Evolutionary conservation across 2,888 invertebrate genomes (phyloP).

Genomic region (Zaprionus obscuricornis): DNA sequence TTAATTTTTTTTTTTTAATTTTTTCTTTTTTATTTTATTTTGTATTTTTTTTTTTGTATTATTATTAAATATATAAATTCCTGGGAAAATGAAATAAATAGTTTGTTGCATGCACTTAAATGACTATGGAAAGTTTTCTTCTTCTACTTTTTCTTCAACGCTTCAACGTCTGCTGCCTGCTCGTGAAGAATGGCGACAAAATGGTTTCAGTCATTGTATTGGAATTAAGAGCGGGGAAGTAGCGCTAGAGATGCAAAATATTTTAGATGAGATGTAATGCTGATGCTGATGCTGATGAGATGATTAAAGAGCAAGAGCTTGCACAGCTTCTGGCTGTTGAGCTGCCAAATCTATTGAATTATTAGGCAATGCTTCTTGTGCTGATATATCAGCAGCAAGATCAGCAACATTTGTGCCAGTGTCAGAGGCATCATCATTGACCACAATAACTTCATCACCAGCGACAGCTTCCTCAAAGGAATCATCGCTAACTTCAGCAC

Average conservation of each 20-base stretch:
- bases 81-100: conserved; percentile 76
- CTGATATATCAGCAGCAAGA: conserved; percentile 57
- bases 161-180: neutral
- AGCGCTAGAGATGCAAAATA: conserved; percentile 24
- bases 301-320: conserved; percentile 42
- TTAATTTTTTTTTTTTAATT: conserved; percentile 17
- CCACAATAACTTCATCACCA: conserved; percentile 77
- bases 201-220: conserved; percentile 69
- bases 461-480: conserved; percentile 78
- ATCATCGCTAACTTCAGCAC: conserved; percentile 69
- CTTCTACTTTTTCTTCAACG: conserved; percentile 11
- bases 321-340: conserved; percentile 12
- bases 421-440: conserved; percentile 75
- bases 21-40: conserved; percentile 2
- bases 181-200: conserved; percentile 59
- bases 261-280: too few species aligned
- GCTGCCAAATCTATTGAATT: conserved; percentile 17
- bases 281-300: too few species aligned
- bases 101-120: conserved; percentile 73
- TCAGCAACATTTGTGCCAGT: conserved; percentile 50
- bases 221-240: neutral
- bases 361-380: conserved; percentile 6
- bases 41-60: conserved; percentile 1
- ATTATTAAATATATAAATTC: conserved; percentile 58
- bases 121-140: conserved; percentile 56